phyloP scores from a whole-genome alignment of 1,140 invertebrate species.

The Aradophagus sp. region DNA sequence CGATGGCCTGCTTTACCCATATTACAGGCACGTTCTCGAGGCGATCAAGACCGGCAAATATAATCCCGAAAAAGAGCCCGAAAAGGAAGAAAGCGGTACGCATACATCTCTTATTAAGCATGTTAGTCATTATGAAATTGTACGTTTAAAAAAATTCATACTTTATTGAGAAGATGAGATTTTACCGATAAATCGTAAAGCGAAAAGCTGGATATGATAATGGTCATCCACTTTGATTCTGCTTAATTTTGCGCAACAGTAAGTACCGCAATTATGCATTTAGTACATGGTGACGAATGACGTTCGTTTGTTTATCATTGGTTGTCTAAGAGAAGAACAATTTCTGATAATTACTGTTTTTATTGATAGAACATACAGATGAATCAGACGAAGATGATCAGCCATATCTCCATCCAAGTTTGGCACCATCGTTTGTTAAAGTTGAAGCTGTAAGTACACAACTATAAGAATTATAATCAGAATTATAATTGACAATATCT shows the following conservation, averaged over 20 bases:
- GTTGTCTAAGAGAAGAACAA: constrained; percentile 15
- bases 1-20: constrained; percentile 88
- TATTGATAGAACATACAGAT: constrained; percentile 72
- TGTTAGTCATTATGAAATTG: constrained; percentile 54
- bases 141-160: constrained; percentile 55
- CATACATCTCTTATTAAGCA: constrained; percentile 61
- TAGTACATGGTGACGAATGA: constrained; percentile 54
- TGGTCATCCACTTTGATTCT: constrained; percentile 69
- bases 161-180: constrained; percentile 55
- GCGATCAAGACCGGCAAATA: constrained; percentile 90
- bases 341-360: constrained; percentile 49
- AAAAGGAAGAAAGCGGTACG: constrained; percentile 76
- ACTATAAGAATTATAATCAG: too few relatives aligned
- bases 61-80: constrained; percentile 77
- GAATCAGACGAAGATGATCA: constrained; percentile 76
- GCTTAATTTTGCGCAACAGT: constrained; percentile 72
- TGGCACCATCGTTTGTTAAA: constrained; percentile 76
- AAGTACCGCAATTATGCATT: constrained; percentile 64
- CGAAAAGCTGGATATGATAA: constrained; percentile 66
- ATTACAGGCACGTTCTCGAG: constrained; percentile 89
- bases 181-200: constrained; percentile 52
- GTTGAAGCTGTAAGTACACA: constrained; percentile 77
- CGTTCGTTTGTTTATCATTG: constrained; percentile 40
- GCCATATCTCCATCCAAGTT: constrained; percentile 88
- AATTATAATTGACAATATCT: too few relatives aligned